Conservation (phyloP, 2,888 invertebrate species). For the Apamea epomidion region DNA sequence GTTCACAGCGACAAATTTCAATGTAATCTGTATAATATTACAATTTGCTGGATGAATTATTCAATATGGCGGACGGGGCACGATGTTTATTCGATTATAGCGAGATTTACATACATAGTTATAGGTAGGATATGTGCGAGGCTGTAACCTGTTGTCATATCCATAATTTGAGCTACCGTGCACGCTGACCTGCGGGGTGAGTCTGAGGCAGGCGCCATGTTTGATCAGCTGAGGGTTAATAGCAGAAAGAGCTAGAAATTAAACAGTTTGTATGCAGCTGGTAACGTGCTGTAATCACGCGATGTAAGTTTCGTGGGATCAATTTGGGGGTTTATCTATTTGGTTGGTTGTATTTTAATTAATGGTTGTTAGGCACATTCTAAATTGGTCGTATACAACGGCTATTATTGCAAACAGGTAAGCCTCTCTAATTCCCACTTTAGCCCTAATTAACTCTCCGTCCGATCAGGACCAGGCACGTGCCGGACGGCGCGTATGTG, state of each 20-base stretch:
- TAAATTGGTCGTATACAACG: not conserved
- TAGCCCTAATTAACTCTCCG: not conserved
- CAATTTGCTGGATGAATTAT: slow-evolving; percentile 88
- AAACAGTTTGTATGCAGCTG: not conserved
- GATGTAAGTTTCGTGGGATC: not conserved
- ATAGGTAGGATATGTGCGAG: slow-evolving; percentile 65
- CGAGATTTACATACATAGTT: slow-evolving; percentile 74
- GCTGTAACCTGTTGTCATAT: slow-evolving; percentile 69
- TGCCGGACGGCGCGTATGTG: no score
- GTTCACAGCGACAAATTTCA: slow-evolving; percentile 82
- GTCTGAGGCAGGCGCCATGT: slow-evolving; percentile 23
- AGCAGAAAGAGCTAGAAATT: slow-evolving; percentile 6
- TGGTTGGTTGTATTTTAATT: slow-evolving; percentile 7
- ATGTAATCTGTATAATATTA: slow-evolving; percentile 86
- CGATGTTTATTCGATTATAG: slow-evolving; percentile 83
- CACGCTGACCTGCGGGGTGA: slow-evolving; percentile 43
- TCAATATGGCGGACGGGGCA: slow-evolving; percentile 78
- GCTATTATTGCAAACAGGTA: not conserved
- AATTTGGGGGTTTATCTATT: not conserved
- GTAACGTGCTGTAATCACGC: slow-evolving; percentile 9
- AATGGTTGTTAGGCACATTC: not conserved
- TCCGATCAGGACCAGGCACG: no score
- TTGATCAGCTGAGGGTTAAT: slow-evolving; percentile 35
- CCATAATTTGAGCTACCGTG: slow-evolving; percentile 63
- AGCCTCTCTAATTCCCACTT: not conserved